A percentile compares a stretch with the other conserved stretches of the same genome.
phyloP scores from a whole-genome alignment of 2,888 invertebrate species.

The Cephus pygmeus region DNA sequence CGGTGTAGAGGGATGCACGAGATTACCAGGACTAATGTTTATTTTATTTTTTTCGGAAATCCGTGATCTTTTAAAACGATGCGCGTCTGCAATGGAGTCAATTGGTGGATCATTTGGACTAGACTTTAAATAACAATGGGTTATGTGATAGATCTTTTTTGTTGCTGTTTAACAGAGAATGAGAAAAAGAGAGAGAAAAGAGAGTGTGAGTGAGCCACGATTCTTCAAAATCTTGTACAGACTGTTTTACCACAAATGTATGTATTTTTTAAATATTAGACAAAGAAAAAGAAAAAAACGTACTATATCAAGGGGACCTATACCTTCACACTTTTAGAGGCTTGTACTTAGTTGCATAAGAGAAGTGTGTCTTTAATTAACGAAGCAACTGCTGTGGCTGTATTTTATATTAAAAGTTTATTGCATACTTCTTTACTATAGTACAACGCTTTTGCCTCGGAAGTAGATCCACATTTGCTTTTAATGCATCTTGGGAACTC shows the following conservation, averaged over 20 bases:
- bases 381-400: not conserved
- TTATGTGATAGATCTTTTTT: not conserved
- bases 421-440: not conserved
- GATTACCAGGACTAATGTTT: not conserved
- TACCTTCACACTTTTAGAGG: not conserved
- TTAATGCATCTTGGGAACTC: not conserved
- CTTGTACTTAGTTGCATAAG: not conserved
- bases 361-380: not conserved
- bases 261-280: conserved; percentile 45
- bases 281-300: conserved; percentile 15
- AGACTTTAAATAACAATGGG: not conserved
- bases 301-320: not conserved
- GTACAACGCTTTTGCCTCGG: not conserved
- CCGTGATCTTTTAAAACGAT: not conserved
- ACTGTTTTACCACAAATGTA: conserved; percentile 47
- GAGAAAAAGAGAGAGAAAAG: not conserved
- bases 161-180: not conserved
- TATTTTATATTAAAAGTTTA: not conserved
- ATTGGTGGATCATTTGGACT: not conserved
- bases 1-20: not conserved
- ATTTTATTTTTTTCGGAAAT: not conserved
- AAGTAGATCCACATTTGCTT: not conserved
- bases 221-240: conserved; percentile 41
- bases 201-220: conserved; percentile 18
- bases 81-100: not conserved